Conservation (phyloP, 2,797 vertebrate genomes). For the Premnoplex brunnescens region DNA sequence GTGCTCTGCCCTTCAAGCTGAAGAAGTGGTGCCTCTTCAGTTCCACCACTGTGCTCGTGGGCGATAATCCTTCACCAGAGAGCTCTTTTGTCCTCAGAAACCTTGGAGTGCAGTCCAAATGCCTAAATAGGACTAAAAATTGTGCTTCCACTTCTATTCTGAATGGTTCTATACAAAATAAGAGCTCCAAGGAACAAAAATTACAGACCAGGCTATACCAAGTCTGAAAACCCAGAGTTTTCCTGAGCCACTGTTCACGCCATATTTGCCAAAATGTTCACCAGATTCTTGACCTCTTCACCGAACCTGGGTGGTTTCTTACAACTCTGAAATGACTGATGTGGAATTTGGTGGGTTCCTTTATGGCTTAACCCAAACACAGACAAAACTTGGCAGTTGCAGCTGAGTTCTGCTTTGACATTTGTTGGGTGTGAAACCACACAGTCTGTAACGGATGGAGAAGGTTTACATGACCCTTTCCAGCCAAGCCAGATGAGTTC, state of each 20-base stretch:
- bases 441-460: conserved; percentile 17
- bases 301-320: conserved; percentile 46
- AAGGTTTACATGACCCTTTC: conserved; percentile 27
- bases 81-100: background rate
- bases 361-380: conserved; percentile 46
- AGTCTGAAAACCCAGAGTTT: background rate
- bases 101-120: background rate
- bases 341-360: conserved; percentile 43
- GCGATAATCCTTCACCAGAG: background rate
- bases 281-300: conserved; percentile 11
- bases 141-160: background rate
- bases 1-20: background rate
- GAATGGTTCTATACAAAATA: background rate
- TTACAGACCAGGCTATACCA: background rate
- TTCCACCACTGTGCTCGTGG: background rate
- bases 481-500: background rate
- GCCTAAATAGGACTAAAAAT: background rate
- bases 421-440: conserved; percentile 65
- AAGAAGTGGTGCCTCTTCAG: background rate
- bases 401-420: conserved; percentile 40
- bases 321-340: conserved; percentile 5
- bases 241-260: background rate
- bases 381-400: conserved; percentile 38
- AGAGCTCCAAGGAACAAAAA: background rate
- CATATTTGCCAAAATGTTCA: conserved; percentile 5